A percentile compares a stretch with the other conserved stretches of the same genome.
Evolutionary conservation across 1,140 invertebrate genomes (phyloP).

Genomic region (Hylaeus anthracinus): DNA sequence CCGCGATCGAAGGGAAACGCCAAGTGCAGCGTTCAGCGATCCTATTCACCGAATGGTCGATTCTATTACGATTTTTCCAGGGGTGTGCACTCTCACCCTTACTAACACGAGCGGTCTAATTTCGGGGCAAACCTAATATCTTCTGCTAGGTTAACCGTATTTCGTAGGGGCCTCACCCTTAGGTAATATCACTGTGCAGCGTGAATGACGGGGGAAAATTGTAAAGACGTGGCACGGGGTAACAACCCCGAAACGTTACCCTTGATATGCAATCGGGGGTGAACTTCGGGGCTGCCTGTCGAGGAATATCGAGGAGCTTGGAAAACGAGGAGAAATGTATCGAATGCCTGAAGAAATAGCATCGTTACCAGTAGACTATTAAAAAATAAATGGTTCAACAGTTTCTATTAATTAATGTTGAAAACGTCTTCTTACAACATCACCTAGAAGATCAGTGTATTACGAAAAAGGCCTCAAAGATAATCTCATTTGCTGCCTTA

Average conservation of each 20-base stretch:
- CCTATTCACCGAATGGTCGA: conserved; percentile 11
- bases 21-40: background rate
- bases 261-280: conserved; percentile 23
- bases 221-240: conserved; percentile 30
- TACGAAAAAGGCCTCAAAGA: too few relatives aligned
- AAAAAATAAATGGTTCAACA: too few relatives aligned
- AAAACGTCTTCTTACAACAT: too few relatives aligned
- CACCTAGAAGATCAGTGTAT: too few relatives aligned
- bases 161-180: conserved; percentile 44
- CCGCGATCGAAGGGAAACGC: background rate
- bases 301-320: background rate
- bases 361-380: too few relatives aligned
- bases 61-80: conserved; percentile 41
- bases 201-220: conserved; percentile 46
- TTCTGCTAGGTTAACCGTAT: conserved; percentile 70
- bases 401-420: too few relatives aligned
- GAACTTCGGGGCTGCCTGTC: conserved; percentile 11
- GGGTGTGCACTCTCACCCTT: background rate
- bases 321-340: background rate
- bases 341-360: background rate
- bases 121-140: conserved; percentile 66
- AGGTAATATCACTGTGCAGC: conserved; percentile 30
- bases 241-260: conserved; percentile 39
- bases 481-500: too few relatives aligned
- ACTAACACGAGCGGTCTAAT: conserved; percentile 56